Base-by-base conservation (phyloP, 1,140 invertebrate genomes). In the Muscidifurax raptorellus region DNA sequence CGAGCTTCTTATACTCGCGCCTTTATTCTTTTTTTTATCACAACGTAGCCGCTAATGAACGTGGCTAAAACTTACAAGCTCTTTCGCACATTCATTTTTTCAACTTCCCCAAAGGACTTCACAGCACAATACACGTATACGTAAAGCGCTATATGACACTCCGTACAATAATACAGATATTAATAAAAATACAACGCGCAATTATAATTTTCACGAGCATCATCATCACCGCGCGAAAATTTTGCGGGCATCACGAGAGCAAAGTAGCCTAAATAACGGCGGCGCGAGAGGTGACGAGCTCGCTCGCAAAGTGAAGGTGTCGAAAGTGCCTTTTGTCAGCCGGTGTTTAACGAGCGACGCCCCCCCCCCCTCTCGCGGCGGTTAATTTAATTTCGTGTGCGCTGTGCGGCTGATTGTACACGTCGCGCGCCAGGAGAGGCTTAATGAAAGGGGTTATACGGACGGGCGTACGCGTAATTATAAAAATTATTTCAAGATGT, bases 321-420 rank as follows among this genome's bases (percentile, higher is more conserved):
- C 78, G 59, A 84, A 74, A 80, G 52, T 66, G 47, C 28, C 12
- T 67, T 59, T 71, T 80, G 71, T 79, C 76, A 78, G 75, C 18
- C 64, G 22, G n/a, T n/a, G 27, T 44, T 66, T 78, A 83, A 79
- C 28, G 67, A 84, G 82, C 76, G n/a, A 64, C 32, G 18, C n/a
- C 47, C 47, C 22, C 52, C 18, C 15, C 18, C 7, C 1, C 22
- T n/a, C 12, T 40, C 64, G 18, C 22, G 52, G 22, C 71, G 10
- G 12, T 66, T 67, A 67, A 80, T 80, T 84, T 66, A 80, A 80
- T 84, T 80, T 80, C 59, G 76, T 40, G 71, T 18, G 32, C 76
- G 47, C 30, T 25, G 66, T 10, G 28, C 79, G 25, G 25, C 36
- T 47, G 27, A 64, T 74, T 74, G 71, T 72, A 66, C 22, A 59